Evolutionary conservation across 1,140 invertebrate genomes (phyloP).

Genomic region (Drosophila pachea): DNA sequence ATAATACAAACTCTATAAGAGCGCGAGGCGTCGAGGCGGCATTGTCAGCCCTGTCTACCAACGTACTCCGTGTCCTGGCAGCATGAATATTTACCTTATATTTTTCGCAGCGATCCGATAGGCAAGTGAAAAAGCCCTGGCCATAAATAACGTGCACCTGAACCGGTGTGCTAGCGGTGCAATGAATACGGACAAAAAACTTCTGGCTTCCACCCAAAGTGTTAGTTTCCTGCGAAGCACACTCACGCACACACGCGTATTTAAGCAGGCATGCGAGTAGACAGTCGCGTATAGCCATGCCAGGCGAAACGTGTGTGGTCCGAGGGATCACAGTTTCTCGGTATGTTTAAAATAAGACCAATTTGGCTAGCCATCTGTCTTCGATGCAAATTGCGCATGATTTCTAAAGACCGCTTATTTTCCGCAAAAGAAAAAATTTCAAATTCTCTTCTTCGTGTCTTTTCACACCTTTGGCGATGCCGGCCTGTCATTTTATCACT

Average conservation of each 20-base stretch:
- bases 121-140: slow-evolving; percentile 53
- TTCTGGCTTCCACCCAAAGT: slow-evolving; percentile 3
- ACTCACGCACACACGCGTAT: not conserved
- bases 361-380: no score
- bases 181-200: slow-evolving; percentile 17
- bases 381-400: no score
- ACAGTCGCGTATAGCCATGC: no score
- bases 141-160: slow-evolving; percentile 54
- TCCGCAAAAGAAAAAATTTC: no score
- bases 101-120: slow-evolving; percentile 49
- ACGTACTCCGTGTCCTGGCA: slow-evolving; percentile 21
- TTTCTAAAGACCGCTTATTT: no score
- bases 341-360: no score
- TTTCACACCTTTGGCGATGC: no score
- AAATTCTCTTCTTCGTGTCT: no score
- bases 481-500: slow-evolving; percentile 2
- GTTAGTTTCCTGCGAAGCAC: not conserved
- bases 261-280: not conserved
- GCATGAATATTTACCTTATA: slow-evolving; percentile 35
- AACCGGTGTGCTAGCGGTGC: not conserved
- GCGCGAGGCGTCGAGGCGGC: no score
- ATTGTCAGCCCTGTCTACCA: not conserved
- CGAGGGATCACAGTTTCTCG: no score
- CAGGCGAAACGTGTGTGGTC: no score
- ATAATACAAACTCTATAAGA: no score